Conservation (phyloP, 2,113 vertebrate genomes). For the Pholis gunnellus region DNA sequence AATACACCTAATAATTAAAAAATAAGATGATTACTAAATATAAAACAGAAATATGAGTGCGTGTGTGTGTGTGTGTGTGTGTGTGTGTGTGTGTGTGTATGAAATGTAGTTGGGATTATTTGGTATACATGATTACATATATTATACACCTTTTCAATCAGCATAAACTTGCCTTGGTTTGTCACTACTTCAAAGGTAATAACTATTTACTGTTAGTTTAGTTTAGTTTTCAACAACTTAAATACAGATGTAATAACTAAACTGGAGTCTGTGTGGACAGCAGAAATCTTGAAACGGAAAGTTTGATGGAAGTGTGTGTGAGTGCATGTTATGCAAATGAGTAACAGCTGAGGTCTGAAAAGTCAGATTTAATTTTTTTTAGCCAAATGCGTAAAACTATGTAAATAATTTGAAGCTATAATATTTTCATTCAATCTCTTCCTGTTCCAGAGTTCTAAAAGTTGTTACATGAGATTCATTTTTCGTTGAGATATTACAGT, state of each 20-base stretch:
- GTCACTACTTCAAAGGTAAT: not conserved
- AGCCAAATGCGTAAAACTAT: not conserved
- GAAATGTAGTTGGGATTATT: too few species aligned
- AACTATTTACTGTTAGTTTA: not conserved
- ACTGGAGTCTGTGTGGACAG: not conserved
- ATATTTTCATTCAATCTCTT: not conserved
- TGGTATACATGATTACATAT: not conserved
- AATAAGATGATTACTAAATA: too few species aligned
- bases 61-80: too few species aligned
- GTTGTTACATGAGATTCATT: not conserved
- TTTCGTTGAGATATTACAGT: not conserved
- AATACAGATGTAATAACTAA: too few species aligned
- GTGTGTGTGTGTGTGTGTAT: too few species aligned
- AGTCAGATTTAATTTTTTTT: constrained; percentile 4
- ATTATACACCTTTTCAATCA: not conserved
- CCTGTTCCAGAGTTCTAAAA: not conserved
- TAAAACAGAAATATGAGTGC: too few species aligned
- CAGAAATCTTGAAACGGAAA: constrained; percentile 11
- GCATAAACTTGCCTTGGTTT: not conserved
- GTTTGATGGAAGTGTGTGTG: constrained; percentile 28
- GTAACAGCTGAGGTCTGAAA: constrained; percentile 3
- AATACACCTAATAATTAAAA: too few species aligned
- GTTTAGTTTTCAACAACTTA: too few species aligned
- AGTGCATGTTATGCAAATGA: constrained; percentile 31
- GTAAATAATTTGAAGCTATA: too few species aligned